A percentile compares a stretch with the other conserved stretches of the same genome.
phyloP scores from a whole-genome alignment of 2,797 vertebrate species.

The Syngnathus rostellatus region DNA sequence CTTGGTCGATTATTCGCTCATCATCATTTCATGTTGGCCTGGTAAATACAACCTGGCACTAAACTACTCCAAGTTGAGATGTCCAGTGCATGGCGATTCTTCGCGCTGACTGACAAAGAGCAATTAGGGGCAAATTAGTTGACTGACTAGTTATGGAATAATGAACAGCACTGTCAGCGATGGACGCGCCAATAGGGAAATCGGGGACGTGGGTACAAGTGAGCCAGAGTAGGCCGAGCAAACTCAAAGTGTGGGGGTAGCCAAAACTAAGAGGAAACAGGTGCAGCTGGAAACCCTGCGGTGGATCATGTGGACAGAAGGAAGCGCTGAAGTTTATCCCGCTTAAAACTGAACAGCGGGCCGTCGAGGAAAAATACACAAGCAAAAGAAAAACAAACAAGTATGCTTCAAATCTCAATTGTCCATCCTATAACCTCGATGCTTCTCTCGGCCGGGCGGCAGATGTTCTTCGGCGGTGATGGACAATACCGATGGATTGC shows the following conservation, averaged over 20 bases:
- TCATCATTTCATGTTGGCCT: background rate
- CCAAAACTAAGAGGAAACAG: conserved; percentile 65
- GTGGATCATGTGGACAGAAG: conserved; percentile 51
- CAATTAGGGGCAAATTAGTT: conserved; percentile 20
- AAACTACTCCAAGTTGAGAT: background rate
- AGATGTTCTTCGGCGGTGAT: conserved; percentile 30
- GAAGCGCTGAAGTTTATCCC: conserved; percentile 45
- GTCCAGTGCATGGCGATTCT: conserved; percentile 10
- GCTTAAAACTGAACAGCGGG: conserved; percentile 52
- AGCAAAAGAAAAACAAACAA: conserved; percentile 46
- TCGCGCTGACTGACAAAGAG: conserved; percentile 17
- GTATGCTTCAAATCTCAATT: conserved; percentile 29
- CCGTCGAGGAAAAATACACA: conserved; percentile 42
- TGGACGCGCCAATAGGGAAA: background rate
- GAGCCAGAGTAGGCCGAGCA: conserved; percentile 25
- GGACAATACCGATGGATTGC: background rate
- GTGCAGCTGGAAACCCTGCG: conserved; percentile 56
- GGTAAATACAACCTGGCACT: background rate
- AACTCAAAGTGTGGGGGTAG: conserved; percentile 23
- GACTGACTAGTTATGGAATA: conserved; percentile 12
- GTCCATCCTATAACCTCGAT: conserved; percentile 24
- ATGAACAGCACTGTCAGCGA: conserved; percentile 10
- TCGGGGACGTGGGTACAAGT: conserved; percentile 18
- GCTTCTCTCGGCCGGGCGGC: conserved; percentile 29
- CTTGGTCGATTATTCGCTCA: background rate